Conservation (phyloP, 2,888 invertebrate genomes). For the Stenurella melanura region DNA sequence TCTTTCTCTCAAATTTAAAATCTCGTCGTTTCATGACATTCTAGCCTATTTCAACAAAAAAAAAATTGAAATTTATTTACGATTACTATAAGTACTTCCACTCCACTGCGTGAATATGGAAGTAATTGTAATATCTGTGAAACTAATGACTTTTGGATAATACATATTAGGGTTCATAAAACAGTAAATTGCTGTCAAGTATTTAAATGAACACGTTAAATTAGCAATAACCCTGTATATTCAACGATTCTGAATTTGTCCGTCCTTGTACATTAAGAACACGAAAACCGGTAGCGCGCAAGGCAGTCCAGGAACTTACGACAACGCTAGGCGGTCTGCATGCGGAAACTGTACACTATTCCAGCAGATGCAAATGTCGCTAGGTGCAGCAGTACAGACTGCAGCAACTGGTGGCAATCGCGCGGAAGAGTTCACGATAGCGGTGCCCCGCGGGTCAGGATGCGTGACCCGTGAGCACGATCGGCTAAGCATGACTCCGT, state of each 20-base stretch:
- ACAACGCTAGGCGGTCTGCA: background rate
- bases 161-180: too few relatives aligned
- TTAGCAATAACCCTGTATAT: background rate
- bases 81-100: too few relatives aligned
- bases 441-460: conserved; percentile 49
- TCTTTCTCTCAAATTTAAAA: too few relatives aligned
- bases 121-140: too few relatives aligned
- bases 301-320: background rate
- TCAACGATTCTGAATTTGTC: background rate
- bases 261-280: background rate
- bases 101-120: too few relatives aligned
- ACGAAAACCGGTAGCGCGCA: background rate
- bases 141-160: too few relatives aligned
- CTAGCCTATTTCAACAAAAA: too few relatives aligned
- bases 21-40: too few relatives aligned
- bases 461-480: conserved; percentile 53
- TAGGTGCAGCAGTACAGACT: conserved; percentile 38
- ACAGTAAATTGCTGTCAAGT: too few relatives aligned
- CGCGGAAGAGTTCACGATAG: conserved; percentile 47
- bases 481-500: conserved; percentile 46
- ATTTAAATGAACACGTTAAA: too few relatives aligned
- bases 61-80: too few relatives aligned
- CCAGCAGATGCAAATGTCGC: conserved; percentile 22
- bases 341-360: conserved; percentile 14
- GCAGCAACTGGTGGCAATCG: conserved; percentile 52